Base-by-base conservation (phyloP, 2,888 invertebrate species). In the Brachypalpus laphriformis region DNA sequence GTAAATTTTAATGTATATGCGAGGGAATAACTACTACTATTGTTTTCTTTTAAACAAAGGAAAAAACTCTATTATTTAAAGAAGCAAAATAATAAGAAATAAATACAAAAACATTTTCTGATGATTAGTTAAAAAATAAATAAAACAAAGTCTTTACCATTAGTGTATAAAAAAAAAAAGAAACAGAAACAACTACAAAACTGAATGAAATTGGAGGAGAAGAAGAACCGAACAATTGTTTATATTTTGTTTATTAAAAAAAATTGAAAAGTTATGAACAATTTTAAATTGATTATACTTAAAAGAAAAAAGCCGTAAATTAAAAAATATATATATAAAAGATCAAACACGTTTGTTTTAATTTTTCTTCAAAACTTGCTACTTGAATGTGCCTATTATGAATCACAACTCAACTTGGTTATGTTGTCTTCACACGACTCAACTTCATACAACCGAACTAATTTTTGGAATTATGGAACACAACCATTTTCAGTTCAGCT, bases 191-290 rank as follows among this genome's bases (percentile, higher is more conserved):
- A 66, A 59, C 40, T 68, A 82, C 70, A 72, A 25, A 66, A 72
- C 57, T 63, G 63, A 65, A 75, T 68, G 49, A 78, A 75, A 76
- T 49, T 47, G 40, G 42, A 72, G 59, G 40, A 68, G 70, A 51
- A 77, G 59, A 82, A 78, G 61, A 83, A 68, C 72, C 82, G 82
- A 83, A 83, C 86, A 86, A 82, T 82, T 86, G 82, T 82, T 86
- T 82, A 86, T 86, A 86, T 86, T 82, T 82, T 82, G 82, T 86
- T 82, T 77, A 82, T 72, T 59, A 72, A 71, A 81, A 86, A 40
- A 61, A 59, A 28, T 20, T 74, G 34, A 57, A 11, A 57, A 65
- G 40, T 47, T 56, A 56, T 71, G 34, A 68, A 45, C 37, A 61
- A 31, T 31, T 59, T 31, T 18, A 56, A 78, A 61, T 47, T 78